Percentiles rank a stretch among this genome's conserved stretches.
Evolutionary conservation across 1,140 invertebrate species (phyloP).

Genomic region (Dolichoris vasculosae): DNA sequence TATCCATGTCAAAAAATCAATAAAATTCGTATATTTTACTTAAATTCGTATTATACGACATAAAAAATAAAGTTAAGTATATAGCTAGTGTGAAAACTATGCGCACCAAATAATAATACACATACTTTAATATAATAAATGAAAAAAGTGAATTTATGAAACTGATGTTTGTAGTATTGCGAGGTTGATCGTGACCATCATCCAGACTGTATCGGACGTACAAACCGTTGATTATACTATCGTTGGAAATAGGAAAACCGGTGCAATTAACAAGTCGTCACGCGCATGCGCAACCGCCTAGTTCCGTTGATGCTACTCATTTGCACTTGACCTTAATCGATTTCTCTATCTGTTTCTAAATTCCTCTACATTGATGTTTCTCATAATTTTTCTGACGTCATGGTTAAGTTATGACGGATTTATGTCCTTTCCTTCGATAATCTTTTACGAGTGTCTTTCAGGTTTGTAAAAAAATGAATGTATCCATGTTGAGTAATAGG

Average conservation of each 20-base stretch:
- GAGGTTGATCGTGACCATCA: constrained; percentile 12
- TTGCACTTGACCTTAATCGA: constrained; percentile 45
- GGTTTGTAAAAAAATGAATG: not conserved
- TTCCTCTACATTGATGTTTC: constrained; percentile 17
- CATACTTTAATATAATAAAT: too few relatives aligned
- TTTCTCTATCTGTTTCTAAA: not conserved
- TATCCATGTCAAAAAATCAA: too few relatives aligned
- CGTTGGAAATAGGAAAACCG: constrained; percentile 34
- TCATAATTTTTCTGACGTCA: not conserved
- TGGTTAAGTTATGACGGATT: not conserved
- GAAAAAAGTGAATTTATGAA: not conserved
- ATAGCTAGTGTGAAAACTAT: too few relatives aligned
- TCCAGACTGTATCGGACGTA: not conserved
- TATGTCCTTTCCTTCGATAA: not conserved
- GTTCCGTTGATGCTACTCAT: constrained; percentile 36
- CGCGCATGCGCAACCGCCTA: not conserved
- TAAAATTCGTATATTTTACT: too few relatives aligned
- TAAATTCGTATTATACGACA: too few relatives aligned
- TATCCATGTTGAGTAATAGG: not conserved
- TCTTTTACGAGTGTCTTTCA: not conserved
- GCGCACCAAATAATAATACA: too few relatives aligned
- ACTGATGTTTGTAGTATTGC: not conserved
- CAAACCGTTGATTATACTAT: not conserved
- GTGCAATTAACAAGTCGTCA: constrained; percentile 38
- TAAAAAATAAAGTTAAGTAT: too few relatives aligned